These are phyloP conservation scores for Onthophagus taurus DNA, from an alignment of 1,140 invertebrate genomes.

Conservation along the genomic window DNA sequence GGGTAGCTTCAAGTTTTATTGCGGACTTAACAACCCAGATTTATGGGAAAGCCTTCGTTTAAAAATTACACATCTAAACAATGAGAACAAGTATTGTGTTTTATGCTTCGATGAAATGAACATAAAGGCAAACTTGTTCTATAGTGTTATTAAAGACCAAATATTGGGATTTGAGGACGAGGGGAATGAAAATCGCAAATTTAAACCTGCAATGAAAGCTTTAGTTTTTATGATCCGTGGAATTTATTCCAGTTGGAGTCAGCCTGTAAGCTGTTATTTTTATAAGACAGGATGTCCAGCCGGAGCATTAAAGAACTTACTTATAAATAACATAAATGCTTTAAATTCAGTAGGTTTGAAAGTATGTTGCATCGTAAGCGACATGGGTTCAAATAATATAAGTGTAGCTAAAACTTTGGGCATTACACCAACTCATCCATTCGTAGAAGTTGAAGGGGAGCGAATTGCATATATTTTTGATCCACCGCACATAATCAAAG, in stretches of 20 bases:
- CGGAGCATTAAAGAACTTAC: not conserved
- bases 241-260: not conserved
- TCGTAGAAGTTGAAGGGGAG: not conserved
- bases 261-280: slow-evolving; percentile 4
- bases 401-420: not conserved
- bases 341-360: not conserved
- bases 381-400: not conserved
- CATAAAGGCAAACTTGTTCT: not conserved
- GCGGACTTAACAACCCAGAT: not conserved
- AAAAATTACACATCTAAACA: not conserved
- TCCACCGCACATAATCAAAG: slow-evolving; percentile 9
- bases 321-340: too few relatives aligned
- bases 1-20: not conserved
- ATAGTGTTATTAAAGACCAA: not conserved
- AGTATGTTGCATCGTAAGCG: not conserved
- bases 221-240: not conserved
- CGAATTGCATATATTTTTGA: not conserved
- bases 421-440: not conserved
- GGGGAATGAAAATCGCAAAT: not conserved
- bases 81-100: not conserved
- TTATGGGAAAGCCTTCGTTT: not conserved
- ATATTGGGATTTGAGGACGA: slow-evolving; percentile 1
- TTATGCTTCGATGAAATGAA: slow-evolving; percentile 4
- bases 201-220: not conserved
- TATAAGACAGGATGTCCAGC: not conserved